phyloP scores from a whole-genome alignment of 2,888 invertebrate species.

The Agonopterix subpropinquella region DNA sequence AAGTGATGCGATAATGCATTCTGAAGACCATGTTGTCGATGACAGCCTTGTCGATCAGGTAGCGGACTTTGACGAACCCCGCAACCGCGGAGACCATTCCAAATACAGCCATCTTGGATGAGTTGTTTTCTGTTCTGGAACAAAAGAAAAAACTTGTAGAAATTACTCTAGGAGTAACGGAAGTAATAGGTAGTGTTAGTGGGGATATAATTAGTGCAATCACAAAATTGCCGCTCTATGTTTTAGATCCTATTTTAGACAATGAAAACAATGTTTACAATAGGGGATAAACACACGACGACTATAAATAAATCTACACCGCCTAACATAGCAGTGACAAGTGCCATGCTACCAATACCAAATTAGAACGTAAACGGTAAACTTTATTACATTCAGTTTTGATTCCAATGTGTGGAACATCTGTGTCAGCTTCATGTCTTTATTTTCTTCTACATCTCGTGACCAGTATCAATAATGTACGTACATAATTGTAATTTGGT shows the following conservation, averaged over 20 bases:
- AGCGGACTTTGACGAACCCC: conserved; percentile 93
- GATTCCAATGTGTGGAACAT: conserved; percentile 55
- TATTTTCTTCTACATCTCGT: conserved; percentile 27
- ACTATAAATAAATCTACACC: conserved; percentile 49
- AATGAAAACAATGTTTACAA: conserved; percentile 13
- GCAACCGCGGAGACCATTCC: conserved; percentile 92
- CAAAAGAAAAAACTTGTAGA: conserved; percentile 5
- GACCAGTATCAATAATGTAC: conserved; percentile 23
- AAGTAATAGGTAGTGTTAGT: no score
- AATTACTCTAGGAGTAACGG: background rate
- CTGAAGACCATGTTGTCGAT: conserved; percentile 94
- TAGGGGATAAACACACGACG: conserved; percentile 21
- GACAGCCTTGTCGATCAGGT: conserved; percentile 90
- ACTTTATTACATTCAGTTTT: conserved; percentile 48
- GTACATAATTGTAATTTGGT: background rate
- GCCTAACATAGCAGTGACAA: conserved; percentile 41
- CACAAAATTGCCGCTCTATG: background rate
- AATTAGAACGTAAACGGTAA: conserved; percentile 60
- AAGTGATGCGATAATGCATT: conserved; percentile 91
- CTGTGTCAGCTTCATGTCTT: conserved; percentile 39
- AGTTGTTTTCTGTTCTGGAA: conserved; percentile 38
- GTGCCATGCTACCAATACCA: conserved; percentile 53
- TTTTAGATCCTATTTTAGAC: background rate
- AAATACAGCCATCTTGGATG: conserved; percentile 82
- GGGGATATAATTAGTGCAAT: no score